Evolutionary conservation across 1,140 invertebrate genomes (phyloP).

Genomic region (Periplaneta americana): DNA sequence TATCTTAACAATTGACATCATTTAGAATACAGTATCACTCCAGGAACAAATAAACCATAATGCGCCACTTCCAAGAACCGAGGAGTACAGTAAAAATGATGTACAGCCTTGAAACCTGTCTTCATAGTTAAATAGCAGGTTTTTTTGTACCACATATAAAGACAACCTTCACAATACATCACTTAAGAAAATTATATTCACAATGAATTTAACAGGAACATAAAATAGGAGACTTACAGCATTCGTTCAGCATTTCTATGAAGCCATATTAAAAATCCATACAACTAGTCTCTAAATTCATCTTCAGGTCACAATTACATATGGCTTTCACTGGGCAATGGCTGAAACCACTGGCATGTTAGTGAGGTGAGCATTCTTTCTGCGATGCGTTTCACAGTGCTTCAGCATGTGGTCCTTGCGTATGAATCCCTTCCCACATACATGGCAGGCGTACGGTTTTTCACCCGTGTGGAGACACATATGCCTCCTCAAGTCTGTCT

Average conservation of each 20-base stretch:
- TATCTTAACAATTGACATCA: neutral
- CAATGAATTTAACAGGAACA: too few relatives aligned
- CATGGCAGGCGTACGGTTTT: conserved; percentile 75
- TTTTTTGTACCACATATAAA: neutral
- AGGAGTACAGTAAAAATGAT: neutral
- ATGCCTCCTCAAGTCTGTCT: conserved; percentile 85
- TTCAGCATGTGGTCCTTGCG: conserved; percentile 94
- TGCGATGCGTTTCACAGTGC: conserved; percentile 79
- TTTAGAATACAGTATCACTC: neutral
- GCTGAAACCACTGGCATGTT: neutral
- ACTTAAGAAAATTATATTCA: neutral
- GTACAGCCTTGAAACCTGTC: neutral
- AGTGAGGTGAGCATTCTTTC: conserved; percentile 31
- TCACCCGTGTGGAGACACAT: conserved; percentile 77
- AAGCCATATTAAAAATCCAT: too few relatives aligned
- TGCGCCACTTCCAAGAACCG: neutral
- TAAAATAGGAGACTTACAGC: too few relatives aligned
- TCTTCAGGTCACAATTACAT: neutral
- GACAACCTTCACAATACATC: neutral
- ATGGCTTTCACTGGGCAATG: neutral
- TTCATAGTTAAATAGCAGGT: neutral
- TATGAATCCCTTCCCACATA: conserved; percentile 85
- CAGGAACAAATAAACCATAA: neutral
- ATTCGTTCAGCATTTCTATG: too few relatives aligned
- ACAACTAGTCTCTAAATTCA: neutral